Conservation (phyloP, 2,113 vertebrate species). For the Ictidomys tridecemlineatus region DNA sequence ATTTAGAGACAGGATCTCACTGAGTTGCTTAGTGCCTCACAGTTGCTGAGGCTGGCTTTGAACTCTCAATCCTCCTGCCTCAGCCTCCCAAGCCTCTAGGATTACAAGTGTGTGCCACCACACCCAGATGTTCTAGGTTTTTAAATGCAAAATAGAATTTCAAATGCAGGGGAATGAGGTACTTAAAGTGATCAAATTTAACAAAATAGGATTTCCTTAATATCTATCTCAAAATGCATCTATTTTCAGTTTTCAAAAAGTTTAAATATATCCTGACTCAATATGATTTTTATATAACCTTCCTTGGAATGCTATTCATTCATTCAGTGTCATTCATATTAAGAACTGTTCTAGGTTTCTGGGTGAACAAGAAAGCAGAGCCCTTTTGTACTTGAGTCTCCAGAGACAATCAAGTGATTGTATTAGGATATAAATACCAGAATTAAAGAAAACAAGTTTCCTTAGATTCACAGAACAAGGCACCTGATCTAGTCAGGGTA, state of each 20-base stretch:
- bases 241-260: neutral
- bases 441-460: neutral
- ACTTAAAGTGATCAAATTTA: neutral
- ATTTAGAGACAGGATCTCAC: no score
- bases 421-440: neutral
- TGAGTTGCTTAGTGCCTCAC: no score
- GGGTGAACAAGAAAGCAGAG: slow-evolving; percentile 28
- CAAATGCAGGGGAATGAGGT: neutral
- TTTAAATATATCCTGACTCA: neutral
- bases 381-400: neutral
- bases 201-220: neutral
- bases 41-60: no score
- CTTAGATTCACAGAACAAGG: neutral
- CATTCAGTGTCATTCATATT: neutral
- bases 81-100: no score
- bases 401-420: neutral
- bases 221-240: neutral
- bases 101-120: no score
- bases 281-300: slow-evolving; percentile 5
- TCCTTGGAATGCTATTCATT: neutral
- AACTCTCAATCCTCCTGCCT: no score
- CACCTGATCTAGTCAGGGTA: neutral
- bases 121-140: neutral
- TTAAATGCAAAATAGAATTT: neutral
- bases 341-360: neutral